Percentiles rank a stretch among this genome's conserved stretches.
phyloP scores from a whole-genome alignment of 2,888 invertebrate species.

The Phortica magna region DNA sequence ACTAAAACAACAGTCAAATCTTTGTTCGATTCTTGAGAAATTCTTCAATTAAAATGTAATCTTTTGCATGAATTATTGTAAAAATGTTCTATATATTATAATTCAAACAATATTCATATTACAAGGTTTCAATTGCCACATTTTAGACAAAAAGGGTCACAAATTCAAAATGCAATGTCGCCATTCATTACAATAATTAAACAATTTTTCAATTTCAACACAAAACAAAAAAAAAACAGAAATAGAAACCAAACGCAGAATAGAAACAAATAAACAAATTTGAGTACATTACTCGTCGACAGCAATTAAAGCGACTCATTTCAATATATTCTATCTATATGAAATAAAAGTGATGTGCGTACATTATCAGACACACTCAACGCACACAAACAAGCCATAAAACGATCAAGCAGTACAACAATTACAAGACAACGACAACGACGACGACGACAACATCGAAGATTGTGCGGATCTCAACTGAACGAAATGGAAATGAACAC shows the following conservation, averaged over 20 bases:
- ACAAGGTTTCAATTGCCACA: not conserved
- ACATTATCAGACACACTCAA: constrained; percentile 27
- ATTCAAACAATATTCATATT: too few relatives aligned
- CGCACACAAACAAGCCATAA: not conserved
- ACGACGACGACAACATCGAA: not conserved
- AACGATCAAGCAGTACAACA: not conserved
- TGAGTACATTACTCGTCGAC: not conserved
- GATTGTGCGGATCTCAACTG: constrained; percentile 35
- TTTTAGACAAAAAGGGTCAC: not conserved
- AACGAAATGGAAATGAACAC: constrained; percentile 46
- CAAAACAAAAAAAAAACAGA: constrained; percentile 29
- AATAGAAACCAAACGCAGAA: constrained; percentile 2
- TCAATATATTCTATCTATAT: constrained; percentile 29
- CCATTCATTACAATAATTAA: constrained; percentile 49
- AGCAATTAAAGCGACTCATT: constrained; percentile 37
- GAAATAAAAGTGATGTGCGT: constrained; percentile 30
- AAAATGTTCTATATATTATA: too few relatives aligned
- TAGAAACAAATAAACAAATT: constrained; percentile 28
- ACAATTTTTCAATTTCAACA: constrained; percentile 47
- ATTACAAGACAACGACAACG: constrained; percentile 8
- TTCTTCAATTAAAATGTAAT: too few relatives aligned
- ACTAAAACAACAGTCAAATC: too few relatives aligned
- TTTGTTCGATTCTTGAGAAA: too few relatives aligned
- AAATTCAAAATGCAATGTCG: constrained; percentile 48
- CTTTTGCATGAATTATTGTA: too few relatives aligned